Conservation (phyloP, 2,888 invertebrate genomes). For the Caenorhabditis uteleia region DNA sequence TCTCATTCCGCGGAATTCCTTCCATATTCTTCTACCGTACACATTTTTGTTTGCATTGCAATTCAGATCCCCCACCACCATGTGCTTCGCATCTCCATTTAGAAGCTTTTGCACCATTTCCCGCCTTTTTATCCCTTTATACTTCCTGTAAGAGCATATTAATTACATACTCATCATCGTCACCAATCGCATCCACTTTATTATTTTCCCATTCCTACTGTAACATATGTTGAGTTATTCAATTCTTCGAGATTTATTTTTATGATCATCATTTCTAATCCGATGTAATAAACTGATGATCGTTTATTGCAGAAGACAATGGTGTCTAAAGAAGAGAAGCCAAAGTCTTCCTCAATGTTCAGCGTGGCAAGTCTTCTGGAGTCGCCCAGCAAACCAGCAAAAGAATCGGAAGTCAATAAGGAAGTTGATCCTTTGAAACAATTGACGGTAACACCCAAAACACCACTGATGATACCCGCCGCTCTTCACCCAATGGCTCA, state of each 20-base stretch:
- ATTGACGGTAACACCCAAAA: slow-evolving; percentile 26
- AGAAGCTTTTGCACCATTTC: slow-evolving; percentile 18
- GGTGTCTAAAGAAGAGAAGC: slow-evolving; percentile 40
- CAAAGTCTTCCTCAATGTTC: slow-evolving; percentile 37
- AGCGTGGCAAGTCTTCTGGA: slow-evolving; percentile 46
- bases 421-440: slow-evolving; percentile 17
- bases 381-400: slow-evolving; percentile 7
- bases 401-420: too few species aligned
- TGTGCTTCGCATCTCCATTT: slow-evolving; percentile 10
- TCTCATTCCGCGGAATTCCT: slow-evolving; percentile 2
- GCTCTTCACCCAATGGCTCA: slow-evolving; percentile 19
- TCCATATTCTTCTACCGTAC: slow-evolving; percentile 24
- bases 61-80: slow-evolving; percentile 15
- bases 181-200: background rate
- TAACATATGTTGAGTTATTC: slow-evolving; percentile 36
- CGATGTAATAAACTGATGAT: slow-evolving; percentile 10
- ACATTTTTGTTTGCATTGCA: slow-evolving; percentile 39
- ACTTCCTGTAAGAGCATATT: slow-evolving; percentile 24
- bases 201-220: slow-evolving; percentile 20
- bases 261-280: slow-evolving; percentile 27
- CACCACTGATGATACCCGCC: slow-evolving; percentile 25
- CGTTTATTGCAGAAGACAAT: slow-evolving; percentile 13
- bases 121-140: slow-evolving; percentile 2
- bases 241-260: slow-evolving; percentile 17
- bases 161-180: slow-evolving; percentile 18